A percentile compares a stretch with the other conserved stretches of the same genome.
These are phyloP conservation scores for Sarcophaga carnaria DNA, from an alignment of 2,888 invertebrate species.

Conservation along the genomic window DNA sequence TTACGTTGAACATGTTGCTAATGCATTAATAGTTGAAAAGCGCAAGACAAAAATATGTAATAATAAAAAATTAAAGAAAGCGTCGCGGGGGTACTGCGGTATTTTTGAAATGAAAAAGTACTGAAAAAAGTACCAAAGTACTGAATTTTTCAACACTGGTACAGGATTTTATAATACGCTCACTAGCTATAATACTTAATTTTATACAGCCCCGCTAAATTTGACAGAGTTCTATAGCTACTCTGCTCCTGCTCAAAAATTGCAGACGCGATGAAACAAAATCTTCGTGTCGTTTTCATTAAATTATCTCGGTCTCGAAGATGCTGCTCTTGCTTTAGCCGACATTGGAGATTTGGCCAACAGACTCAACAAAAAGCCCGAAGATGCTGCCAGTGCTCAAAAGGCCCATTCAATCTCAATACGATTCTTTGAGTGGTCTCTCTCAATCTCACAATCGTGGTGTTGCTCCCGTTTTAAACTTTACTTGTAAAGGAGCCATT, in stretches of 20 bases:
- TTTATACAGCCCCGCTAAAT: constrained; percentile 68
- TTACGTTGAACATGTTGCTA: too few relatives aligned
- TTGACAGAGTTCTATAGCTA: constrained; percentile 77
- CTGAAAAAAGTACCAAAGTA: too few relatives aligned
- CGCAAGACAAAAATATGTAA: too few relatives aligned
- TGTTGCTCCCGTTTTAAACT: constrained; percentile 59
- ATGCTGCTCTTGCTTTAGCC: constrained; percentile 73
- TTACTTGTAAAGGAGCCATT: constrained; percentile 12
- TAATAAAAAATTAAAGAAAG: too few relatives aligned
- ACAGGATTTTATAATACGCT: constrained; percentile 14
- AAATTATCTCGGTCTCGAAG: constrained; percentile 72
- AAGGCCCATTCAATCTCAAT: constrained; percentile 67
- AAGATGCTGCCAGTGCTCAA: constrained; percentile 65
- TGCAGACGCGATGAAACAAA: constrained; percentile 75
- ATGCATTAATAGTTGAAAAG: too few relatives aligned
- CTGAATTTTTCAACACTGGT: too few relatives aligned
- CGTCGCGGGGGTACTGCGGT: too few relatives aligned
- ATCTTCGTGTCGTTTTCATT: constrained; percentile 80
- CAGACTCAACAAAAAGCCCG: constrained; percentile 24
- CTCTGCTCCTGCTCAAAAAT: constrained; percentile 65
- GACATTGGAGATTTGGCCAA: too few relatives aligned
- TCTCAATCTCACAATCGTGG: constrained; percentile 53
- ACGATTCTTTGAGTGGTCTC: not conserved
- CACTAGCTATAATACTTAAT: constrained; percentile 15
- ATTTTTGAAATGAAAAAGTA: too few relatives aligned